These are phyloP conservation scores for Pseudopipra pipra DNA, from an alignment of 2,113 vertebrate genomes.

Conservation along the genomic window DNA sequence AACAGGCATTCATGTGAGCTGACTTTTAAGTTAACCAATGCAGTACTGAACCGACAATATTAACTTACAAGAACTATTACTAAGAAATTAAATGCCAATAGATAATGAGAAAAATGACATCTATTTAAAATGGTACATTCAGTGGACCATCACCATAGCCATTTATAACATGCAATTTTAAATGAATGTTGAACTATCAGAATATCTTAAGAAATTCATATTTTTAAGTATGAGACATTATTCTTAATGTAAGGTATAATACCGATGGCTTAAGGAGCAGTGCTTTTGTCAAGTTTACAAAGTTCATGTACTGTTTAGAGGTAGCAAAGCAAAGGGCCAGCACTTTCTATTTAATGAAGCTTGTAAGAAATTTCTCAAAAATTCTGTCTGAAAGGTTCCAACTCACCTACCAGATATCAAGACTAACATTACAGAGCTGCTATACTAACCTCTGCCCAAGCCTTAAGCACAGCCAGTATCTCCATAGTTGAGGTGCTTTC, in stretches of 20 bases:
- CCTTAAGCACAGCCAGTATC: conserved; percentile 89
- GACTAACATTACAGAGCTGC: neutral
- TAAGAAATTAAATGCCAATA: neutral
- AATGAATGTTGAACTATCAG: neutral
- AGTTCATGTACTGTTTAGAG: neutral
- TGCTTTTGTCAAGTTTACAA: neutral
- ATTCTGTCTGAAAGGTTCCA: neutral
- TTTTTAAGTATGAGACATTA: neutral
- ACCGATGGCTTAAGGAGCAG: neutral
- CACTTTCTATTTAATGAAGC: neutral
- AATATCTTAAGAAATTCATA: neutral
- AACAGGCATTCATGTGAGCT: neutral
- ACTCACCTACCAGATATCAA: neutral
- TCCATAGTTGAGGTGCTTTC: conserved; percentile 93
- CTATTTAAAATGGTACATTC: neutral
- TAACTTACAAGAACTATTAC: neutral
- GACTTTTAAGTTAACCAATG: neutral
- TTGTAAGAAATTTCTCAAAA: neutral
- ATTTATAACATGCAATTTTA: neutral
- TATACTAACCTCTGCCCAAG: conserved; percentile 89
- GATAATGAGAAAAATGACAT: neutral
- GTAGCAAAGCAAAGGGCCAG: neutral
- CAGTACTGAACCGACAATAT: neutral
- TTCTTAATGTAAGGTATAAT: neutral
- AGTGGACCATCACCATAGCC: neutral